Evolutionary conservation across 2,888 invertebrate genomes (phyloP), one percentile per base, ranked within the genome.

Genomic region (Xiphydria camelus): DNA sequence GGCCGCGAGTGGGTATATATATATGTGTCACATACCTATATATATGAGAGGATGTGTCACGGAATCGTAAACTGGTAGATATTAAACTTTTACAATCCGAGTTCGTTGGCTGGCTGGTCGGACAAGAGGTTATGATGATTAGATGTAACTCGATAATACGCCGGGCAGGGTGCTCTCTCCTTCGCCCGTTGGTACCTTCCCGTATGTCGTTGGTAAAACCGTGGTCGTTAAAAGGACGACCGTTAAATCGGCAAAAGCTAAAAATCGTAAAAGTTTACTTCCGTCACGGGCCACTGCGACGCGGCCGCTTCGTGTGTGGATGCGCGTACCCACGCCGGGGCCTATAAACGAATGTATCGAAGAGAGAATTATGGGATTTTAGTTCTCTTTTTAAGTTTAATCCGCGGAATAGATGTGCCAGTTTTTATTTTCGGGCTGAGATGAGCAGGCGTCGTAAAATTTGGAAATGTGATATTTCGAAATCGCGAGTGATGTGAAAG

Each of bases 81-180:
- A 73, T 73, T 72, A 74, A 73, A 74, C 60, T 74, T 73, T 74
- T 72, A 73, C 71, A 71, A 64, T 73, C 62, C 59, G 51, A 53
- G 62, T 55, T 59, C 57, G 61, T 57, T 57, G 60, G 59, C 52
- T 49, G 56, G 57, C 46, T 57, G 58, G 59, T 61, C 61, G 65
- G 64, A 67, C 66, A 68, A 63, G 64, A 66, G 68, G 68, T 73
- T 73, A 73, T 59, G 73, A 73, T 74, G 73, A 74, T 73, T 73
- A 75, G 73, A 74, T 73, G 73, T 73, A 74, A 73, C 71, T 68
- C 62, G 72, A 70, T 74, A 70, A 73, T 73, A 65, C 66, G 58
- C 53, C 26, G 15, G 47, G 20, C 37, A 49, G 45, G 45, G 37
- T 34, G 47, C 44, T 38, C 40, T 39, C 51, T 51, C 39, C 49